These are phyloP conservation scores for Scelioninae gen. 2 DNA, from an alignment of 2,888 invertebrate genomes.

Conservation along the genomic window DNA sequence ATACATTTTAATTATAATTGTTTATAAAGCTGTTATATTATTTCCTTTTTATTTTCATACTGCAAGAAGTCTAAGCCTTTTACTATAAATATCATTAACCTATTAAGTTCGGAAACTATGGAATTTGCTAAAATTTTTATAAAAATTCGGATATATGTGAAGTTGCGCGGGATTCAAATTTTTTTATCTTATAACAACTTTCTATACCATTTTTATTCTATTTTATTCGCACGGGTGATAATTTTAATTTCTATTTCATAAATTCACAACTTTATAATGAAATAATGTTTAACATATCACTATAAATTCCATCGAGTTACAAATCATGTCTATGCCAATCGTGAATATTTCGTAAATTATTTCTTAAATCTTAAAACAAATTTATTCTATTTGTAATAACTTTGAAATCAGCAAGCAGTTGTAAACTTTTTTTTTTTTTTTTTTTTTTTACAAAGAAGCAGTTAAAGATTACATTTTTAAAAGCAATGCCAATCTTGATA, in stretches of 20 bases:
- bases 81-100: too few species aligned
- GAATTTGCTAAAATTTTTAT: too few species aligned
- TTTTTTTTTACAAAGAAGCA: neutral
- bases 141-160: too few species aligned
- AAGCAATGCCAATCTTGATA: too few species aligned
- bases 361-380: slow-evolving; percentile 3
- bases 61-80: too few species aligned
- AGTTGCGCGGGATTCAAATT: too few species aligned
- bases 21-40: too few species aligned
- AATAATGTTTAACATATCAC: slow-evolving; percentile 44
- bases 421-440: neutral
- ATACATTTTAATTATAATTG: too few species aligned
- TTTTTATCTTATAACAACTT: neutral
- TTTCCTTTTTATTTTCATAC: too few species aligned
- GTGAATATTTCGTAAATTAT: slow-evolving; percentile 18
- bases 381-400: slow-evolving; percentile 23
- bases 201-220: neutral
- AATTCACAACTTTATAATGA: slow-evolving; percentile 10
- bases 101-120: too few species aligned
- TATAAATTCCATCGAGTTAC: slow-evolving; percentile 32
- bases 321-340: slow-evolving; percentile 16
- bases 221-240: neutral
- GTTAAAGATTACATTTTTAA: neutral
- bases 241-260: slow-evolving; percentile 14
- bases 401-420: slow-evolving; percentile 4